Conservation (phyloP, 1,140 invertebrate species). For the Pararge aegeria region DNA sequence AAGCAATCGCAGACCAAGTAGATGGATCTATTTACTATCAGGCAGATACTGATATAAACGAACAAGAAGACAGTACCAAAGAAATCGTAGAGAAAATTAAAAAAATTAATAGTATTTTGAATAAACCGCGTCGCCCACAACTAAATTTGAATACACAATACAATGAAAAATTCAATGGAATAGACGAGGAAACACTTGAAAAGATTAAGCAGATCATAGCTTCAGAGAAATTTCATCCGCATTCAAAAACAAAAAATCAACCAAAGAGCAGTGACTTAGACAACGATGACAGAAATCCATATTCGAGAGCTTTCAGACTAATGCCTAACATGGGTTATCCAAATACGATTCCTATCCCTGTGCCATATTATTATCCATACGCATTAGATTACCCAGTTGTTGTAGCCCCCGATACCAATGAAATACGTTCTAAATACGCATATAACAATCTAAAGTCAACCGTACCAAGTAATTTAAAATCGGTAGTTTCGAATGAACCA, state of each 20-base stretch:
- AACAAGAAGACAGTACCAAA: conserved; percentile 30
- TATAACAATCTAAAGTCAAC: conserved; percentile 27
- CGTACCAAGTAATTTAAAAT: background rate
- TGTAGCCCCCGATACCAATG: conserved; percentile 41
- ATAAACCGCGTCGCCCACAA: conserved; percentile 45
- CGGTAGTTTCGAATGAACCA: conserved; percentile 20
- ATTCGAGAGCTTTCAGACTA: conserved; percentile 44
- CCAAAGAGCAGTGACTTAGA: conserved; percentile 29
- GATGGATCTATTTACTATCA: conserved; percentile 46
- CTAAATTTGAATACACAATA: conserved; percentile 42
- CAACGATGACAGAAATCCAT: conserved; percentile 28
- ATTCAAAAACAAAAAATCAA: conserved; percentile 26
- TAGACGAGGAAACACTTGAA: conserved; percentile 51
- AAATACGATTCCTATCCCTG: conserved; percentile 18
- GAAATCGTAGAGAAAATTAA: conserved; percentile 67
- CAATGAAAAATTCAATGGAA: conserved; percentile 34
- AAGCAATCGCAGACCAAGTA: conserved; percentile 27
- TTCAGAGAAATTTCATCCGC: conserved; percentile 47
- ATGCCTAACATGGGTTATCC: conserved; percentile 29
- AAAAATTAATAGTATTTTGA: conserved; percentile 54
- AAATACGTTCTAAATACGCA: conserved; percentile 29
- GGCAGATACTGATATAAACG: conserved; percentile 27
- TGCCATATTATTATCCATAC: conserved; percentile 42
- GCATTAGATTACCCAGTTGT: conserved; percentile 54
- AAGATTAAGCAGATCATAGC: conserved; percentile 62